Evolutionary conservation across 2,797 vertebrate genomes (phyloP).

Genomic region (Epinephelus awoara): DNA sequence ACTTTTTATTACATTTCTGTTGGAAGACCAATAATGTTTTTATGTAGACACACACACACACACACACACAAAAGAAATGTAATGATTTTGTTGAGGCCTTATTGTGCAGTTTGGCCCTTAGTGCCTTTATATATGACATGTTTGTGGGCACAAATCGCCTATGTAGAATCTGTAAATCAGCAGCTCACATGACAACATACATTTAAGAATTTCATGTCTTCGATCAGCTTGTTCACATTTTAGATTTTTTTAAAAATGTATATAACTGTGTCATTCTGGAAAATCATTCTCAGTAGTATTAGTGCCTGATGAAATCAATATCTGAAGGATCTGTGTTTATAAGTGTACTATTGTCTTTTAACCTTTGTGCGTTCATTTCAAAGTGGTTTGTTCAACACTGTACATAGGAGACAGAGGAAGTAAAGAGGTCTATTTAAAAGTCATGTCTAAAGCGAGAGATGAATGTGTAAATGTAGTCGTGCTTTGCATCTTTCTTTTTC

Average conservation of each 20-base stretch:
- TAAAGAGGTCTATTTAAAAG: constrained; percentile 67
- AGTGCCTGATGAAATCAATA: constrained; percentile 37
- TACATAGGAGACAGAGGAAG: constrained; percentile 42
- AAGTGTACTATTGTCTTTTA: constrained; percentile 37
- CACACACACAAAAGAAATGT: neutral
- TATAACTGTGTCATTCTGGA: constrained; percentile 24
- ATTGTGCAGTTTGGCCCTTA: constrained; percentile 14
- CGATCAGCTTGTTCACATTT: constrained; percentile 13
- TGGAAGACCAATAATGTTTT: constrained; percentile 50
- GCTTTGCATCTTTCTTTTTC: constrained; percentile 39
- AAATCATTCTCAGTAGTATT: constrained; percentile 30
- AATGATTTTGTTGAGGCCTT: constrained; percentile 44
- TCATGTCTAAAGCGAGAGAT: constrained; percentile 47
- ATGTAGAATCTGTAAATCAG: neutral
- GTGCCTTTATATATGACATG: constrained; percentile 49
- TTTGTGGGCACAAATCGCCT: constrained; percentile 12
- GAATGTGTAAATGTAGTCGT: constrained; percentile 50
- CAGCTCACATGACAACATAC: neutral
- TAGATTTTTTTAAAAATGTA: constrained; percentile 9
- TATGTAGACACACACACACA: constrained; percentile 11
- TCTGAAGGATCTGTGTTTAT: constrained; percentile 64
- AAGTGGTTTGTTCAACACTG: constrained; percentile 54
- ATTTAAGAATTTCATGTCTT: neutral
- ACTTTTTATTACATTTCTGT: constrained; percentile 6
- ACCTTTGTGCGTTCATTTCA: constrained; percentile 32